Evolutionary conservation across 2,888 invertebrate species (phyloP).

Genomic region (Andrena dorsata): DNA sequence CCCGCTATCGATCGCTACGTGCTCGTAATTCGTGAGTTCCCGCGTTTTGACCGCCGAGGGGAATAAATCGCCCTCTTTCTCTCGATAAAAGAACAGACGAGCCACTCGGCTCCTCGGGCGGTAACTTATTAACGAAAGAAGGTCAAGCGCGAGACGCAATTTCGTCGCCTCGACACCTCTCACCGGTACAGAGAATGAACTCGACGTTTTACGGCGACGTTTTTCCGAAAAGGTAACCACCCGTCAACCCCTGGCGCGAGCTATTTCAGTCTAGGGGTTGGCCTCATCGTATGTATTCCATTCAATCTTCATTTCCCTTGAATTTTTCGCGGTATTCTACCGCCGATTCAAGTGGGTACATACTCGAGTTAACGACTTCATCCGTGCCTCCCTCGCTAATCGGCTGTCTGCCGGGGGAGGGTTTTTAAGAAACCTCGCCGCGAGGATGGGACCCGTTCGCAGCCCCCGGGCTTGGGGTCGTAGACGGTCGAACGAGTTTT

Average conservation of each 20-base stretch:
- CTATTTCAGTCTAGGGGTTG: slow-evolving; percentile 13
- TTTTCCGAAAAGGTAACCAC: slow-evolving; percentile 39
- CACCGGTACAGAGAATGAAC: slow-evolving; percentile 8
- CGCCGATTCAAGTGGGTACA: slow-evolving; percentile 76
- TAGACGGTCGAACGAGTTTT: slow-evolving; percentile 52
- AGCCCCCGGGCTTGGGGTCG: neutral
- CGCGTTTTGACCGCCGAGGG: neutral
- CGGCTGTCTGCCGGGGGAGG: slow-evolving; percentile 29
- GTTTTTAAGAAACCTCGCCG: slow-evolving; percentile 51
- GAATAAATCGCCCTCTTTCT: neutral
- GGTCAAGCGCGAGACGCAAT: slow-evolving; percentile 14
- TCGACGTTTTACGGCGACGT: slow-evolving; percentile 29
- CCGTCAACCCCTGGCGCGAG: slow-evolving; percentile 2
- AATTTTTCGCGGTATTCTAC: slow-evolving; percentile 71
- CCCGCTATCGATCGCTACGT: neutral
- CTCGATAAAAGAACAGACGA: neutral
- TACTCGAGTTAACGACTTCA: slow-evolving; percentile 81
- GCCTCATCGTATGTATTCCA: slow-evolving; percentile 64
- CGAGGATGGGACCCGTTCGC: slow-evolving; percentile 12
- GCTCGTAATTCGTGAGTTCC: neutral
- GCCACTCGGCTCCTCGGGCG: neutral
- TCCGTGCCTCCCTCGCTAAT: slow-evolving; percentile 60
- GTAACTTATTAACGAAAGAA: slow-evolving; percentile 20
- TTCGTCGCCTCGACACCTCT: slow-evolving; percentile 12
- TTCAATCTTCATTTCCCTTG: slow-evolving; percentile 77